Base-by-base conservation (phyloP, 1,140 invertebrate genomes). In the Caenorhabditis inopinata region DNA sequence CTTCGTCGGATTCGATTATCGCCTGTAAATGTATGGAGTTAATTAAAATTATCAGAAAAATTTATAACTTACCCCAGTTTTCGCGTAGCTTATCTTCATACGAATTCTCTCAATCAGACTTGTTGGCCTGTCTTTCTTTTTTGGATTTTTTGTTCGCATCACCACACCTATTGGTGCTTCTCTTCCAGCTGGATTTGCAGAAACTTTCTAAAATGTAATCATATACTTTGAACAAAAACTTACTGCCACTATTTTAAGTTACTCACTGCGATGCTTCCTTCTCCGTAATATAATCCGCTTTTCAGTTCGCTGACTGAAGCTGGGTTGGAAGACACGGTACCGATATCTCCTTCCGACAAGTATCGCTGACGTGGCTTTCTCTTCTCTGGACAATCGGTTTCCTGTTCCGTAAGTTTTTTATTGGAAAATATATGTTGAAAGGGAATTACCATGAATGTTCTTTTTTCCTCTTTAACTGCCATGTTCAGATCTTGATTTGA, bases 261-360 rank as follows among this genome's bases (percentile, higher is more conserved):
- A n/a, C 23, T n/a, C n/a, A 68, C 1, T 42, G 16, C n/a, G n/a
- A n/a, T n/a, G n/a, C n/a, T n/a, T n/a, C n/a, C n/a, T n/a, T n/a
- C n/a, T n/a, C n/a, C n/a, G n/a, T n/a, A n/a, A n/a, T n/a, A n/a
- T n/a, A 68, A 9, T 68, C 58, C 58, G 35, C 58, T 68, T 42
- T 68, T 68, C 58, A 68, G 21, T 68, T 68, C 58, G 58, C 58
- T 68, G 32, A 68, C 58, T 68, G 58, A 68, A 68, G 38, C 25
- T 38, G 58, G 58, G 38, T 68, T 29, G 11, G 58, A n/a, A 6
- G 58, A 68, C 18, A 68, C 58, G 11, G 38, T 32, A 14, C 58
- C 29, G 32, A 68, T 68, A 38, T 68, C 58, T 68, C 58, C 58
- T 68, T 68, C 58, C 23, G 58, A 68, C 32, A 68, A 38, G 27